Evolutionary conservation across 1,140 invertebrate genomes (phyloP), one percentile per base, ranked within the genome.

Genomic region (Xylocopa sonorina): DNA sequence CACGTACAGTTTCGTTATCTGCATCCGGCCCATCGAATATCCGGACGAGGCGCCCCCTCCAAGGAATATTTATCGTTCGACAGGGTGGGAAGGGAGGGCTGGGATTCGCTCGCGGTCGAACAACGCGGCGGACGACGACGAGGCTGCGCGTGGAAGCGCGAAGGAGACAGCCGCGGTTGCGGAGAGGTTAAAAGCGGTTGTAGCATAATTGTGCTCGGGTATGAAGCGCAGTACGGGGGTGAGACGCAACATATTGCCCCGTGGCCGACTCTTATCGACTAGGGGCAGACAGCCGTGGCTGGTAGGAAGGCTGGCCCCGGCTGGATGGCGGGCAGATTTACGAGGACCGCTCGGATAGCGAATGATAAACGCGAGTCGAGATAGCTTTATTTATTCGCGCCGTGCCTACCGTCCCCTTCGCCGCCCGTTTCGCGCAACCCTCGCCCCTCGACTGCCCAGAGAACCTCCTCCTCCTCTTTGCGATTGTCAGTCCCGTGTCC

Each of bases 371-470:
- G 92, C 87, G 84, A 87, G 87, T 86, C 86, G 90, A 92, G 92
- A 93, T 93, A 93, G 90, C 91, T 93, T 93, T 93, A 93, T 93
- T 93, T 93, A 93, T 93, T 93, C 89, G 90, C 88, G 83, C 88
- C 84, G 84, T 89, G 85, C 87, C 87, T 88, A 87, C 85, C 84
- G 62, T 48, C 51, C 43, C n/a, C 68, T 50, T 27, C 51, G 7
- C 48, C 55, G 9, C 69, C 16, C 21, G 43, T 55, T 53, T n/a
- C n/a, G n/a, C n/a, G n/a, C n/a, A n/a, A n/a, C n/a, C 21, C 60
- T 34, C 48, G 10, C 48, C 27, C 68, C 18, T 43, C 53, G 27
- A 4, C 21, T 12, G 18, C 76, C 76, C 81, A 64, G 63, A 85
- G 77, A 78, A 43, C 57, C 80, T 64, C 63, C 67, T 78, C 78